Conservation (phyloP, 2,888 invertebrate genomes). For the Rambutsinella grinnellia region DNA sequence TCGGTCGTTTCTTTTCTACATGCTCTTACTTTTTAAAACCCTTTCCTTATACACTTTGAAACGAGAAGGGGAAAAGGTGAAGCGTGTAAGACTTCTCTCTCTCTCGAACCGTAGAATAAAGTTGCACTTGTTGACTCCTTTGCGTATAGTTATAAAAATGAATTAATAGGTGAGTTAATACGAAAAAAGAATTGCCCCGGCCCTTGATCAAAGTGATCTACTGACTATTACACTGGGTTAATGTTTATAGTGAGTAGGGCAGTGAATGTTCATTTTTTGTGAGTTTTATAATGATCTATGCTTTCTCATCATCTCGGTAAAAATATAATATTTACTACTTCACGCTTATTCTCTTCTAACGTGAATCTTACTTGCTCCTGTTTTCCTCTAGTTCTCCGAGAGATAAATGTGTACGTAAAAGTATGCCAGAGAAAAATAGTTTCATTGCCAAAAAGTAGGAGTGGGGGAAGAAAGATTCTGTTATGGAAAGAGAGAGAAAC, state of each 20-base stretch:
- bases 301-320: too few relatives aligned
- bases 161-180: too few relatives aligned
- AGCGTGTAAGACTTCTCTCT: not conserved
- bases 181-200: not conserved
- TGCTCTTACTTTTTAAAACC: too few relatives aligned
- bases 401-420: not conserved
- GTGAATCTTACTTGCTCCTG: not conserved
- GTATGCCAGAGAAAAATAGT: slow-evolving; percentile 19
- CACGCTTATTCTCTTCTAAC: not conserved
- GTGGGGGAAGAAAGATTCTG: not conserved
- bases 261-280: not conserved
- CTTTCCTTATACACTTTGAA: too few relatives aligned
- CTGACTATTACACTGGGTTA: slow-evolving; percentile 13
- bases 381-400: not conserved
- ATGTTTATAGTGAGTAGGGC: not conserved
- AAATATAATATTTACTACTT: not conserved
- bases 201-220: not conserved
- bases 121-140: too few relatives aligned
- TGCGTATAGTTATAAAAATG: too few relatives aligned
- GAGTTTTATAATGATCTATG: too few relatives aligned
- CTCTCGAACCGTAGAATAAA: too few relatives aligned
- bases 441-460: slow-evolving; percentile 43
- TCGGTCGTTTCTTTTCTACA: not conserved
- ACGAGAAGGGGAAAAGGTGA: not conserved
- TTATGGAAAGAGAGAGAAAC: not conserved